These are phyloP conservation scores for Siderastrea radians DNA, from an alignment of 92 coral and sea anemone species.

Conservation along the genomic window DNA sequence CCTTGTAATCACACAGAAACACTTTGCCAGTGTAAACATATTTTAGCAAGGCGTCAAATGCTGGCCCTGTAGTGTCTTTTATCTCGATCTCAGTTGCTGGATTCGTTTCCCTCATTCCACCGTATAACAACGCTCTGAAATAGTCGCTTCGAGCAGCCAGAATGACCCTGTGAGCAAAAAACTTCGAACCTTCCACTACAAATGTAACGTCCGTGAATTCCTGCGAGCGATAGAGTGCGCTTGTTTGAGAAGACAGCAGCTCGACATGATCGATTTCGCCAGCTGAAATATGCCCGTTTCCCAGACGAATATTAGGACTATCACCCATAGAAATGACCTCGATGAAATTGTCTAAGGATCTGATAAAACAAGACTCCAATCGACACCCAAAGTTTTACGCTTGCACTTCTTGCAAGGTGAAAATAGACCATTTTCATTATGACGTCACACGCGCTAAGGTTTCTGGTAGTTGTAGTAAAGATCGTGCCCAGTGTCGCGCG, in stretches of 20 bases:
- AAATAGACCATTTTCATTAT: no score
- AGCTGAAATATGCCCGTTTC: conserved; percentile 57
- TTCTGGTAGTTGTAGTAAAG: no score
- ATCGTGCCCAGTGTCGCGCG: no score
- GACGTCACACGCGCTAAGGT: no score
- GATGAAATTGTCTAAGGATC: neutral
- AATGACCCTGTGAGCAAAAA: conserved; percentile 90
- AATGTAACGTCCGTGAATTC: conserved; percentile 96
- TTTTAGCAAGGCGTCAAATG: conserved; percentile 87
- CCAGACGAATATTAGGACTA: conserved; percentile 76
- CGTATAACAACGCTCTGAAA: conserved; percentile 93
- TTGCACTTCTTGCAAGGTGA: neutral
- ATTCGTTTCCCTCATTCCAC: conserved; percentile 98
- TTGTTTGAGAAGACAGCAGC: conserved; percentile 91
- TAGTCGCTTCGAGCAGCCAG: conserved; percentile 97
- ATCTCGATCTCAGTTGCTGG: conserved; percentile 91
- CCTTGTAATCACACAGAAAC: conserved; percentile 80
- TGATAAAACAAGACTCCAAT: neutral
- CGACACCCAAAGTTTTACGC: neutral
- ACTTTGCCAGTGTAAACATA: conserved; percentile 95
- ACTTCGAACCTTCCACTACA: conserved; percentile 85
- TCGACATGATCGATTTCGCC: conserved; percentile 99
- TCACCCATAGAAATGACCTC: conserved; percentile 74
- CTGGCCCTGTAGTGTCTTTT: conserved; percentile 84
- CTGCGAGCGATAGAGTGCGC: conserved; percentile 85